Evolutionary conservation across 2,113 vertebrate genomes (phyloP).

Genomic region (Leptobrachium ailaonicum): DNA sequence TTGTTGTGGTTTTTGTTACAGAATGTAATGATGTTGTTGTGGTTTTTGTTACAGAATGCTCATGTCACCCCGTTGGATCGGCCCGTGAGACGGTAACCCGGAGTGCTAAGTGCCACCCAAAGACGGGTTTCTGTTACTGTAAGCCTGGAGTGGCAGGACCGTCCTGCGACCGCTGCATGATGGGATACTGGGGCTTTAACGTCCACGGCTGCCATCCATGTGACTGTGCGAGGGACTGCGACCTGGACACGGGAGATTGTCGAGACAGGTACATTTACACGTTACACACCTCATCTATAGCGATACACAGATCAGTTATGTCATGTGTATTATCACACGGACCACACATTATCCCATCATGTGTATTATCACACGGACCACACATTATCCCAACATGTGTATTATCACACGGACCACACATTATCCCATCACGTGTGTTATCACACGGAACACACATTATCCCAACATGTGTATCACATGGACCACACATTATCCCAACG

Average conservation of each 20-base stretch:
- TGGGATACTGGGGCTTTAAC: constrained; percentile 83
- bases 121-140: constrained; percentile 84
- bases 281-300: too few relatives aligned
- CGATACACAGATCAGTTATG: too few relatives aligned
- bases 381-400: too few relatives aligned
- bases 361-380: too few relatives aligned
- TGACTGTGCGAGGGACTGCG: constrained; percentile 73
- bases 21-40: background rate
- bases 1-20: too few relatives aligned
- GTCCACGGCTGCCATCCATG: constrained; percentile 76
- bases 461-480: too few relatives aligned
- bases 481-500: too few relatives aligned
- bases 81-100: constrained; percentile 57
- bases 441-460: too few relatives aligned
- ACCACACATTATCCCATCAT: too few relatives aligned
- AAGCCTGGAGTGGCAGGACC: constrained; percentile 76
- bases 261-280: constrained; percentile 66
- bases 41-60: constrained; percentile 68
- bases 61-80: constrained; percentile 77
- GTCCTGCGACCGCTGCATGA: constrained; percentile 74
- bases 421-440: too few relatives aligned
- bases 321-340: too few relatives aligned
- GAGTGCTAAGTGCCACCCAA: constrained; percentile 75
- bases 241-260: constrained; percentile 76
- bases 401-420: too few relatives aligned